phyloP scores from a whole-genome alignment of 2,888 invertebrate species.

The Imbricaverruca yamaguchii region DNA sequence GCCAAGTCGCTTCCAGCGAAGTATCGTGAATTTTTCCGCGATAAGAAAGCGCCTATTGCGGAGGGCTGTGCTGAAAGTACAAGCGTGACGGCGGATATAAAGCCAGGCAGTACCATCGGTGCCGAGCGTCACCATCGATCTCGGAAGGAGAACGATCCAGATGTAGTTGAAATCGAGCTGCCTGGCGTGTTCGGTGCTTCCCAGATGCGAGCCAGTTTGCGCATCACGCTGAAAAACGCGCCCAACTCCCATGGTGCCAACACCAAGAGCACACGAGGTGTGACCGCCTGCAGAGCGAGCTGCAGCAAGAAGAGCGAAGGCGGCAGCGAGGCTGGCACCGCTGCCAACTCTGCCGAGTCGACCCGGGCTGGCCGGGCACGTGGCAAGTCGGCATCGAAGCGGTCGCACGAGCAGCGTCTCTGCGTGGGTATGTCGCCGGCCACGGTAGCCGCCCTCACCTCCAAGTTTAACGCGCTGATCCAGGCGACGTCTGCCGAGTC shows the following conservation, averaged over 20 bases:
- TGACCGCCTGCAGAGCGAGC: no score
- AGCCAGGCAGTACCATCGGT: not conserved
- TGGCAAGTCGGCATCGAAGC: not conserved
- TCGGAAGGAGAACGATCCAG: not conserved
- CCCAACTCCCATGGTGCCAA: constrained; percentile 29
- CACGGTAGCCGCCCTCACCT: not conserved
- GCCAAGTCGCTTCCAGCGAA: not conserved
- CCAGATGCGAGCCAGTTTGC: constrained; percentile 30
- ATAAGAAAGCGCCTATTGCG: not conserved
- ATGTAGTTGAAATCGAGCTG: not conserved
- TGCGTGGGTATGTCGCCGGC: not conserved
- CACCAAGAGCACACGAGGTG: constrained; percentile 23
- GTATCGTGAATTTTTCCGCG: not conserved
- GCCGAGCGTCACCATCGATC: not conserved
- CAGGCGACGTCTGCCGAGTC: constrained; percentile 5
- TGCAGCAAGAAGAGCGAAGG: no score
- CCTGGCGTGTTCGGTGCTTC: constrained; percentile 22
- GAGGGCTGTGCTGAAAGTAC: not conserved
- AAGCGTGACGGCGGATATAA: not conserved
- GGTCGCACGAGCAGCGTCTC: not conserved
- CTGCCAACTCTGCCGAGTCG: no score
- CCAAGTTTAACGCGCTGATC: constrained; percentile 12
- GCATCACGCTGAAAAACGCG: constrained; percentile 30
- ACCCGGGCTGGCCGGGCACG: constrained; percentile 24
- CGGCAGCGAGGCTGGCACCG: no score